Percentiles rank a stretch among this genome's conserved stretches.
Evolutionary conservation across 2,113 vertebrate genomes (phyloP).

Genomic region (rat (Rattus norvegicus)): GRCr8 NC_086032.1:36042501-36043000

Average conservation of each 20-base stretch:
- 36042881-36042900: background rate
- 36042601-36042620: background rate
- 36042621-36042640: background rate
- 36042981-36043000: background rate
- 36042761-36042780: background rate
- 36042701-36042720: background rate
- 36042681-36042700: background rate
- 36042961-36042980: background rate
- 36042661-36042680: background rate
- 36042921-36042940: background rate
- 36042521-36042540: background rate
- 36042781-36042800: background rate
- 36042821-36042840: background rate
- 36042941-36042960: background rate
- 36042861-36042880: background rate
- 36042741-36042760: background rate
- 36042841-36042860: background rate
- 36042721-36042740: background rate
- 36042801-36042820: background rate
- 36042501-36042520: background rate
- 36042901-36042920: background rate
- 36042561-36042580: background rate
- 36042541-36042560: background rate
- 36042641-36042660: background rate
- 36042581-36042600: slow-evolving; percentile 16